Percentiles rank a stretch among this genome's conserved stretches.
These are phyloP conservation scores for Thymallus thymallus DNA, from an alignment of 2,113 vertebrate species.

Conservation along the genomic window DNA sequence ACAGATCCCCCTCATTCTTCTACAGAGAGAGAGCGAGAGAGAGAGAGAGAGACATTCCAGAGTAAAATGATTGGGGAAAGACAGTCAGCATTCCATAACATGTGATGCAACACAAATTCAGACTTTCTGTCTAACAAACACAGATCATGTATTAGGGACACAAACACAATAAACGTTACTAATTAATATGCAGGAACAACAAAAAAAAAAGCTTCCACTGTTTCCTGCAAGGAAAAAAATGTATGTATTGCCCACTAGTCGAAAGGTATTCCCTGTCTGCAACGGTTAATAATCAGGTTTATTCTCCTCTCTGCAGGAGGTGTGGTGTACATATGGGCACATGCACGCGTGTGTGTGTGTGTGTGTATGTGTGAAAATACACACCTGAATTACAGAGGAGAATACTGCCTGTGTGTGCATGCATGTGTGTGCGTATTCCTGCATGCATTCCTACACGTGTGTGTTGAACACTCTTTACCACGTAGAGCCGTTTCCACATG, in stretches of 20 bases:
- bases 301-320: not conserved
- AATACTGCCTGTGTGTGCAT: no score
- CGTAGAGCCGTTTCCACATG: conserved; percentile 99
- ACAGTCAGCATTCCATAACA: no score
- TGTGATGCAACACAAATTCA: conserved; percentile 14
- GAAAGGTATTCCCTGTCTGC: not conserved
- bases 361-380: no score
- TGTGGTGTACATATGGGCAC: no score
- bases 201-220: conserved; percentile 21
- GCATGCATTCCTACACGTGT: conserved; percentile 6
- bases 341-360: no score
- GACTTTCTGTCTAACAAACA: conserved; percentile 42
- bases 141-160: conserved; percentile 53
- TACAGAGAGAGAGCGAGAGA: conserved; percentile 44
- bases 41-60: not conserved
- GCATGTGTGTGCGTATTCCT: not conserved
- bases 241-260: conserved; percentile 26
- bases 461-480: conserved; percentile 75
- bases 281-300: not conserved
- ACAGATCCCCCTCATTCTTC: conserved; percentile 98
- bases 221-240: conserved; percentile 4
- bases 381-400: no score
- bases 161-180: conserved; percentile 52
- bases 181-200: conserved; percentile 49
- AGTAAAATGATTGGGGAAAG: no score